These are phyloP conservation scores for Numida meleagris DNA, from an alignment of 2,113 vertebrate genomes.

Conservation along the genomic window DNA sequence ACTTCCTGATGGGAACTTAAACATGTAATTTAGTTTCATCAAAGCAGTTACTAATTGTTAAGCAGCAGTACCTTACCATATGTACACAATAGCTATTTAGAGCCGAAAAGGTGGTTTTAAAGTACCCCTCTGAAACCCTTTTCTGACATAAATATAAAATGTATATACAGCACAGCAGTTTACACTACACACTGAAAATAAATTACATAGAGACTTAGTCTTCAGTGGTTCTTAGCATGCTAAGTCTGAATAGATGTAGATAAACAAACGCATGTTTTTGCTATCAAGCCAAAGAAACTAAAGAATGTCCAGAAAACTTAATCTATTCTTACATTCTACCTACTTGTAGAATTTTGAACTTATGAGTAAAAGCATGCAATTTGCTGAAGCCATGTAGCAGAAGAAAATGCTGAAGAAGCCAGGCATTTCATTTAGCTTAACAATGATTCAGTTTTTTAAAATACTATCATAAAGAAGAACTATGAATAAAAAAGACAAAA, in stretches of 20 bases:
- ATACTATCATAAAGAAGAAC: background rate
- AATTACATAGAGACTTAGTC: slow-evolving; percentile 74
- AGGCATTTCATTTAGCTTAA: background rate
- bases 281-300: slow-evolving; percentile 42
- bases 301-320: slow-evolving; percentile 38
- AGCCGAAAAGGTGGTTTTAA: slow-evolving; percentile 84
- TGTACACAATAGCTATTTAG: slow-evolving; percentile 88
- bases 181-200: slow-evolving; percentile 82
- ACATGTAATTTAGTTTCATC: slow-evolving; percentile 96
- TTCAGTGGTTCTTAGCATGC: slow-evolving; percentile 68
- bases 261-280: slow-evolving; percentile 68
- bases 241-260: slow-evolving; percentile 72
- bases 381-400: background rate
- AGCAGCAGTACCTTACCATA: slow-evolving; percentile 91
- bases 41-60: slow-evolving; percentile 96
- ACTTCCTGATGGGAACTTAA: slow-evolving; percentile 93
- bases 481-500: background rate
- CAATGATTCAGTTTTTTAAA: background rate
- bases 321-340: background rate
- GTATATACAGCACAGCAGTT: slow-evolving; percentile 84
- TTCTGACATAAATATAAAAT: slow-evolving; percentile 85
- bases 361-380: background rate
- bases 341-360: slow-evolving; percentile 17
- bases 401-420: background rate
- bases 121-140: slow-evolving; percentile 84